Evolutionary conservation across 37 sponge, comb jelly and placozoan species (phyloP).

Genomic region (Halichondria panicea): DNA sequence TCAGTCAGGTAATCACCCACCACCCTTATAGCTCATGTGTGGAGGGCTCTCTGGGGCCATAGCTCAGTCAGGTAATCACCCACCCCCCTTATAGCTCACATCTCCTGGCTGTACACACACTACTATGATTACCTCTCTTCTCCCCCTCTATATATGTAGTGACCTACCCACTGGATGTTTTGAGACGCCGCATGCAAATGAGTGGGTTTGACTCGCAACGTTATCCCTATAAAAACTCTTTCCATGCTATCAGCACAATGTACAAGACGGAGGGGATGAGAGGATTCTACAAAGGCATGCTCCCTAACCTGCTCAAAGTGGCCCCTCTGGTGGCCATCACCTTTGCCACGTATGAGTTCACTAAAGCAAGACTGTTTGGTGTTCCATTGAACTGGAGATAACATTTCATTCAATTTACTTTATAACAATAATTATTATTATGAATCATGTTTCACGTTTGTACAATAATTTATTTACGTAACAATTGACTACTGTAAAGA

Average conservation of each 20-base stretch:
- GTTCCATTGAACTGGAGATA: constrained; percentile 33
- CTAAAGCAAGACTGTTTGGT: constrained; percentile 47
- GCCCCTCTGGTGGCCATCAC: constrained; percentile 70
- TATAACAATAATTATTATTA: too few relatives aligned
- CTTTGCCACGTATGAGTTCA: constrained; percentile 73
- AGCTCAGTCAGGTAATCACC: constrained; percentile 52
- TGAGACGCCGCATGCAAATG: constrained; percentile 79
- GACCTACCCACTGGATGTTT: constrained; percentile 77
- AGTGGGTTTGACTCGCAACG: constrained; percentile 13
- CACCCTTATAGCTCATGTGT: too few relatives aligned
- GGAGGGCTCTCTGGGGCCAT: too few relatives aligned
- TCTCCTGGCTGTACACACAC: neutral
- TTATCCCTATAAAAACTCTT: constrained; percentile 55
- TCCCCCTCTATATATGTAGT: constrained; percentile 29
- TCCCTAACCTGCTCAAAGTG: constrained; percentile 59
- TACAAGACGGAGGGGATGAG: constrained; percentile 39
- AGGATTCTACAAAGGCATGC: constrained; percentile 60
- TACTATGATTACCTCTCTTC: too few relatives aligned
- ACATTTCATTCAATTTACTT: too few relatives aligned
- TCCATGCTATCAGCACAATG: constrained; percentile 57
- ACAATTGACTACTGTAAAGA: too few relatives aligned
- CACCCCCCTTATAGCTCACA: too few relatives aligned
- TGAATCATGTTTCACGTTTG: too few relatives aligned
- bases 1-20: constrained; percentile 43
- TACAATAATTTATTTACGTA: too few relatives aligned